Conservation (phyloP, 2,797 vertebrate genomes). For the Paedocypris micromegethes region DNA sequence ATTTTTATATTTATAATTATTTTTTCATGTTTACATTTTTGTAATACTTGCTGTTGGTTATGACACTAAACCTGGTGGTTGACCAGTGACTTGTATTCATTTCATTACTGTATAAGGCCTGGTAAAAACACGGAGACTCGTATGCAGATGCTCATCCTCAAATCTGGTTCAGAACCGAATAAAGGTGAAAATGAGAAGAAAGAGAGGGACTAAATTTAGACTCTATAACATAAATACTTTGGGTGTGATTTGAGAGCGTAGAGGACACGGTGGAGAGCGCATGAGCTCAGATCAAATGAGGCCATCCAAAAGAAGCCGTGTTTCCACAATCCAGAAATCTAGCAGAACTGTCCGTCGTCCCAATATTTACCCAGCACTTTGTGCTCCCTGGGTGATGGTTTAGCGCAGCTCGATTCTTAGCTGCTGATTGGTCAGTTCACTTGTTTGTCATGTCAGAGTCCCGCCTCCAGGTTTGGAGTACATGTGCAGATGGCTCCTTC, state of each 20-base stretch:
- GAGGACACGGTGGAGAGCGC: slow-evolving; percentile 40
- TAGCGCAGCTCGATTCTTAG: slow-evolving; percentile 19
- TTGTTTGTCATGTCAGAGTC: slow-evolving; percentile 39
- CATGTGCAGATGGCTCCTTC: slow-evolving; percentile 58
- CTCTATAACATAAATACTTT: slow-evolving; percentile 48
- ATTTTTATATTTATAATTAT: too few relatives aligned
- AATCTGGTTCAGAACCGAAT: slow-evolving; percentile 52
- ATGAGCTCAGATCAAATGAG: slow-evolving; percentile 65
- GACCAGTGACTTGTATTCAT: slow-evolving; percentile 4
- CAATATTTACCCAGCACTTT: background rate
- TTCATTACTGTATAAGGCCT: slow-evolving; percentile 12
- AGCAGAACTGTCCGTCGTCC: slow-evolving; percentile 4
- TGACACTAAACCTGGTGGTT: slow-evolving; percentile 11
- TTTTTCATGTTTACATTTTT: too few relatives aligned
- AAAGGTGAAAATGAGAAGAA: slow-evolving; percentile 44
- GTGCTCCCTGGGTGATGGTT: slow-evolving; percentile 19
- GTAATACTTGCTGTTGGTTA: too few relatives aligned
- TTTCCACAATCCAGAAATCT: slow-evolving; percentile 51
- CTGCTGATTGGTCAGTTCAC: slow-evolving; percentile 42
- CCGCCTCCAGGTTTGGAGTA: slow-evolving; percentile 15
- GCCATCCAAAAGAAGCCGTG: slow-evolving; percentile 63
- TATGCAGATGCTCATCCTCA: slow-evolving; percentile 13
- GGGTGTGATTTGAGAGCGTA: slow-evolving; percentile 51
- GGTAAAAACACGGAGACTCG: slow-evolving; percentile 14
- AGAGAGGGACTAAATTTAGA: slow-evolving; percentile 49